phyloP scores from a whole-genome alignment of 1,140 invertebrate genomes.

The Anoplolepis gracilipes region DNA sequence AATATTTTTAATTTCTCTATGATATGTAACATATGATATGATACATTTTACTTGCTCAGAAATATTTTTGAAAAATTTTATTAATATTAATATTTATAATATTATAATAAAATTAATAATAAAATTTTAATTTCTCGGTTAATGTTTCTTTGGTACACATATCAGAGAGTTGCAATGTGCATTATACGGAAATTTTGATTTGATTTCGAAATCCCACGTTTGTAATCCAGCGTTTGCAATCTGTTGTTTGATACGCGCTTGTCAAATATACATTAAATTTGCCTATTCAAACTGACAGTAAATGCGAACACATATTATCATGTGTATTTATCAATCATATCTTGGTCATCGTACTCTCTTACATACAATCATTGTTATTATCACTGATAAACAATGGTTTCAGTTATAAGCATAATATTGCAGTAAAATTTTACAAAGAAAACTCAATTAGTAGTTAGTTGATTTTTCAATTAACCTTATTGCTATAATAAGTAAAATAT shows the following conservation, averaged over 20 bases:
- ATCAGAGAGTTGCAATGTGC: neutral
- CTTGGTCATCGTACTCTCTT: neutral
- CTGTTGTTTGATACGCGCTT: neutral
- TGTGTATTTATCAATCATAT: neutral
- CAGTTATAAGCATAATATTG: too few species aligned
- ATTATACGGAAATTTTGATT: constrained; percentile 9
- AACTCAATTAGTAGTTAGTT: too few species aligned
- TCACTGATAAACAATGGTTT: too few species aligned
- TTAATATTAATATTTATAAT: neutral
- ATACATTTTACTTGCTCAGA: neutral
- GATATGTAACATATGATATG: neutral
- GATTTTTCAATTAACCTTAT: too few species aligned
- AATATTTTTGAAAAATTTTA: neutral
- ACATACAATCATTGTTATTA: neutral
- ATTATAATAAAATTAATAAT: too few species aligned
- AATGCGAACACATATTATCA: neutral
- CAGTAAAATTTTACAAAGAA: too few species aligned
- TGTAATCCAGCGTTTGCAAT: constrained; percentile 13
- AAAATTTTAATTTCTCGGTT: too few species aligned
- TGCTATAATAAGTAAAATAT: too few species aligned
- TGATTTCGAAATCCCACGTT: neutral
- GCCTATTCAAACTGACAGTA: neutral
- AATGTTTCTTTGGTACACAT: neutral
- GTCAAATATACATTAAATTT: constrained; percentile 23
- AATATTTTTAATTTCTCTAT: too few species aligned